Evolutionary conservation across 2,113 vertebrate species (phyloP).

Genomic region (Clupea harengus): DNA sequence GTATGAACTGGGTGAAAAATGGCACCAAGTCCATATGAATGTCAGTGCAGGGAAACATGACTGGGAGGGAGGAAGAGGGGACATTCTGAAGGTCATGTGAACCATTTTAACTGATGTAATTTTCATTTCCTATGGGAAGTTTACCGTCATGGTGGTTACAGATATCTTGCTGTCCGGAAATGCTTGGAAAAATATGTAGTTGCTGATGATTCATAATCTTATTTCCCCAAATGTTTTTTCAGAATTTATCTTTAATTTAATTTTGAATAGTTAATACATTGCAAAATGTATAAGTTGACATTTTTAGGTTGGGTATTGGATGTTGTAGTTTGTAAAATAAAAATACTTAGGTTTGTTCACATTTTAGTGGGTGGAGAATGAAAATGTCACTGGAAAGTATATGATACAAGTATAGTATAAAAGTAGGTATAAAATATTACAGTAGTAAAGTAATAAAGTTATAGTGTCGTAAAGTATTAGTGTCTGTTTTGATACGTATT

Average conservation of each 20-base stretch:
- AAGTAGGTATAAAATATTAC: too few relatives aligned
- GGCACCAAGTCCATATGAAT: not conserved
- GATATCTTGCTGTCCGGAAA: not conserved
- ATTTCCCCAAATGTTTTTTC: not conserved
- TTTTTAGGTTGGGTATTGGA: not conserved
- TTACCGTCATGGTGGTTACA: not conserved
- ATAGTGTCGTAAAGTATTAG: not conserved
- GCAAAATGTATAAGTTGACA: not conserved
- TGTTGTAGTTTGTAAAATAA: not conserved
- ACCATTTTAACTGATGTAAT: not conserved
- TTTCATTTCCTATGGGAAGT: not conserved
- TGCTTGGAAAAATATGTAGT: not conserved
- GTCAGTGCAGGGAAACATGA: not conserved
- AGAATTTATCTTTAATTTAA: not conserved
- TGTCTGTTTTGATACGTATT: not conserved
- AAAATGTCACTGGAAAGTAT: not conserved
- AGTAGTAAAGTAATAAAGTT: not conserved
- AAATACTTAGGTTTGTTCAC: too few relatives aligned
- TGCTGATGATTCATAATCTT: not conserved
- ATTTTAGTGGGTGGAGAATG: not conserved
- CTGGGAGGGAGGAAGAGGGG: not conserved
- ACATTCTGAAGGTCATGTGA: not conserved
- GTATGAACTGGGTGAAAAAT: not conserved
- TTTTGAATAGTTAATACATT: not conserved
- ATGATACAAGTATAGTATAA: too few relatives aligned